A percentile compares a stretch with the other conserved stretches of the same genome.
These are phyloP conservation scores for Eulimnadia texana DNA, from an alignment of 1,140 invertebrate genomes.

Conservation along the genomic window DNA sequence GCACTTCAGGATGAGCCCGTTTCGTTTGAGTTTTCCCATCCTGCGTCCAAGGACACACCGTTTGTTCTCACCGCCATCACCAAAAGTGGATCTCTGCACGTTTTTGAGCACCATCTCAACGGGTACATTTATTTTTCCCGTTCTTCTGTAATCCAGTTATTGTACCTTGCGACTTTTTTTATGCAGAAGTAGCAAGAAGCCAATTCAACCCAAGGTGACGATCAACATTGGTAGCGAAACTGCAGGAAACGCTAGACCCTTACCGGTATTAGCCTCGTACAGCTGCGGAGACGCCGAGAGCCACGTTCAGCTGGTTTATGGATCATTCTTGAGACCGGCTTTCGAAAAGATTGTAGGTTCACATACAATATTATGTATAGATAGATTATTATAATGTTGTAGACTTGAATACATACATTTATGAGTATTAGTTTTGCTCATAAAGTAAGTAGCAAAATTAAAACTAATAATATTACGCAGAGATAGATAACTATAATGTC, in stretches of 20 bases:
- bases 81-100: conserved; percentile 53
- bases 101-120: conserved; percentile 59
- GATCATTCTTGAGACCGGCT: conserved; percentile 33
- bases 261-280: conserved; percentile 36
- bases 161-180: conserved; percentile 19
- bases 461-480: no score
- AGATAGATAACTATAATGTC: no score
- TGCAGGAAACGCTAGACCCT: conserved; percentile 31
- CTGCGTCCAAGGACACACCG: conserved; percentile 30
- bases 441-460: no score
- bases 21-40: conserved; percentile 32
- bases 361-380: no score
- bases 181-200: conserved; percentile 43
- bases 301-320: conserved; percentile 39
- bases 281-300: conserved; percentile 31
- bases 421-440: no score
- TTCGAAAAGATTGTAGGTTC: conserved; percentile 48
- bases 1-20: conserved; percentile 47
- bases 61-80: conserved; percentile 47
- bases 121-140: conserved; percentile 34
- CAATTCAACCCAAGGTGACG: conserved; percentile 51
- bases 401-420: no score
- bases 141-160: not conserved
- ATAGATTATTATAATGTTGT: no score
- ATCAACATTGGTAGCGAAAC: conserved; percentile 47